A percentile compares a stretch with the other conserved stretches of the same genome.
Evolutionary conservation across 2,888 invertebrate genomes (phyloP).

Genomic region (Oxytorus armatus): DNA sequence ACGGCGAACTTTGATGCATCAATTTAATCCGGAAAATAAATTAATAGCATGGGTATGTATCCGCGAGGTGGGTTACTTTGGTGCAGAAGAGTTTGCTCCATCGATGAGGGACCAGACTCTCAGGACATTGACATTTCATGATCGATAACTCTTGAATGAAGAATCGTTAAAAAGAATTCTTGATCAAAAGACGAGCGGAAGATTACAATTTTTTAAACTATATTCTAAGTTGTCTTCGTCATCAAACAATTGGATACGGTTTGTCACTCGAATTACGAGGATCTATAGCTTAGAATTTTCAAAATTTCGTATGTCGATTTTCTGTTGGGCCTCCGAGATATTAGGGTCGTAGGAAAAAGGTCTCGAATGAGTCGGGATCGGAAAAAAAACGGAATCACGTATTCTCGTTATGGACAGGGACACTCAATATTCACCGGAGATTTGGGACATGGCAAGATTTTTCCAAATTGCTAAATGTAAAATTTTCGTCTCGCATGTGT

Average conservation of each 20-base stretch:
- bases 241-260: not conserved
- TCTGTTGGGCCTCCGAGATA: constrained; percentile 6
- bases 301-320: not conserved
- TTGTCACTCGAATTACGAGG: not conserved
- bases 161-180: not conserved
- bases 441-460: constrained; percentile 26
- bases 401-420: constrained; percentile 42
- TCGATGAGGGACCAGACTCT: not conserved
- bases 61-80: no score
- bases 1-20: no score
- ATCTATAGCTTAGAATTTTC: not conserved
- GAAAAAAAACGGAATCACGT: constrained; percentile 49
- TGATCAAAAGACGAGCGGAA: no score
- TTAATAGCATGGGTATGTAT: no score
- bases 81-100: not conserved
- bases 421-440: constrained; percentile 48
- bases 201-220: not conserved
- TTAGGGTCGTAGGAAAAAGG: constrained; percentile 15
- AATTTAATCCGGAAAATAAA: no score
- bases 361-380: not conserved
- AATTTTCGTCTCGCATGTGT: constrained; percentile 5
- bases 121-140: not conserved
- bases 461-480: constrained; percentile 44
- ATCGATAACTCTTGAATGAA: not conserved
- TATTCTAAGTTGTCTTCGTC: not conserved